Evolutionary conservation across 2,797 vertebrate species (phyloP), one percentile per base, ranked within the genome.

Genomic region (Aplochiton taeniatus): DNA sequence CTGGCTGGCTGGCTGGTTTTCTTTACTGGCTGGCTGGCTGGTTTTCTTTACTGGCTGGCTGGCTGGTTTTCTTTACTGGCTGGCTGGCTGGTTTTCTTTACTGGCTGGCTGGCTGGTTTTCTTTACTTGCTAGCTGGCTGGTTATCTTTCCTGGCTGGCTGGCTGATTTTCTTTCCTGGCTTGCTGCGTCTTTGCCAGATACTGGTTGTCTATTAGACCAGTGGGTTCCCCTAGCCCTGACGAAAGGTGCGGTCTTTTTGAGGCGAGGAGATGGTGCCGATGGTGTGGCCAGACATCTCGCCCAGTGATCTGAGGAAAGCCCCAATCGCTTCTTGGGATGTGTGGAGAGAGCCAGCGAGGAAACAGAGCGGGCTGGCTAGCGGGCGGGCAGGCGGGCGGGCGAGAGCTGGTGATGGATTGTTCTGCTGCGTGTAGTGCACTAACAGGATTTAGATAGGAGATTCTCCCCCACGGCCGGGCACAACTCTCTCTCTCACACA

Each of bases 251-350:
- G 71, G 58, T n/a, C 11, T 55, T 68, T 55, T 74, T 73, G 55
- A 68, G 57, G 46, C 46, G 11, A 17, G 13, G 43, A 9, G 43
- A 54, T 20, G n/a, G 50, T 54, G 45, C 45, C 13, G 8, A n/a
- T 16, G n/a, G 18, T 19, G 61, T 31, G 31, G 31, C 31, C 77
- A 76, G 80, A 81, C 72, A 81, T 83, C 72, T 83, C 53, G 17
- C 66, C 68, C 45, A 10, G 70, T 67, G 67, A 75, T 80, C 76
- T 80, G 74, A 79, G 80, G 74, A 70, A 83, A 84, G 71, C 76
- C 83, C 78, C 52, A 72, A 70, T 49, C n/a, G 51, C 31, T 6
- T 2, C 3, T 31, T 72, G 54, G 66, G 70, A 76, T 61, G 61
- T 59, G 63, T 77, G 47, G 60, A 53, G 78, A 68, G 19, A 68